Conservation (phyloP, 2,113 vertebrate species). For the Pimephales promelas region DNA sequence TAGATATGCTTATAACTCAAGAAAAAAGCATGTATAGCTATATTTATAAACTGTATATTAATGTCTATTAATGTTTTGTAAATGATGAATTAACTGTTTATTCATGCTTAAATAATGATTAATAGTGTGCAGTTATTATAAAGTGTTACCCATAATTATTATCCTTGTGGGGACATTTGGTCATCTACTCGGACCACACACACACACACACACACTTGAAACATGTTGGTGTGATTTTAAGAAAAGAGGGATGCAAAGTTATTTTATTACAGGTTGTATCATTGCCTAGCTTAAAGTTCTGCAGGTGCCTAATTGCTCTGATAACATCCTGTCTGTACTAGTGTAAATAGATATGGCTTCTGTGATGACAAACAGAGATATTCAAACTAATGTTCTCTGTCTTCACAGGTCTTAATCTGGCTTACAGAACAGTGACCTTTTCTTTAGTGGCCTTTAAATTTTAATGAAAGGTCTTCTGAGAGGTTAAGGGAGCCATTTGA, state of each 20-base stretch:
- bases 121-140: no score
- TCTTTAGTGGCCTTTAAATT: conserved; percentile 48
- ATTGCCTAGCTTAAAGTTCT: neutral
- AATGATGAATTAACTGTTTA: no score
- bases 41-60: no score
- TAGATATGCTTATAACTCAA: no score
- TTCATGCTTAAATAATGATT: no score
- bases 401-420: conserved; percentile 48
- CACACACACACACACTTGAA: no score
- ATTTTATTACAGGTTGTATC: neutral
- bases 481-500: conserved; percentile 47
- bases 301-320: neutral
- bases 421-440: conserved; percentile 34
- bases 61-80: no score
- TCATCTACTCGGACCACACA: no score
- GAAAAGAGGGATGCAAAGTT: neutral
- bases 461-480: conserved; percentile 52
- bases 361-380: conserved; percentile 28
- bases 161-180: no score
- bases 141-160: no score
- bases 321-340: neutral
- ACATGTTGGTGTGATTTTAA: neutral
- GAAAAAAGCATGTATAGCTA: no score
- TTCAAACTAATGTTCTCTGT: conserved; percentile 40
- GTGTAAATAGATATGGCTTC: neutral